Conservation (phyloP, 2,113 vertebrate species). For the Crotalus viridis region DNA sequence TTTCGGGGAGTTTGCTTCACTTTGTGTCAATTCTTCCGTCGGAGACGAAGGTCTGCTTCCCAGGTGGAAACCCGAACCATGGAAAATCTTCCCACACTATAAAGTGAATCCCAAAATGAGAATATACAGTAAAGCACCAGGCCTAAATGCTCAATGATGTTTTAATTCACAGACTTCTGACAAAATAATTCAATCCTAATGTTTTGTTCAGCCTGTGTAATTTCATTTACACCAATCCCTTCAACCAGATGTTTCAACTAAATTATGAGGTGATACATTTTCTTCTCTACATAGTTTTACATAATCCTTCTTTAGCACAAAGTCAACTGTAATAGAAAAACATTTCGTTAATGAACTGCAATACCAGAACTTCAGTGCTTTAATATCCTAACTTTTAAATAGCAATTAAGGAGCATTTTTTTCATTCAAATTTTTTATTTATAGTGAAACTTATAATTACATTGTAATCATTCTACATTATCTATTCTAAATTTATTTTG, state of each 20-base stretch:
- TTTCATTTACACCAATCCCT: background rate
- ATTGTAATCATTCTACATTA: background rate
- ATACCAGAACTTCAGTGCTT: background rate
- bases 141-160: background rate
- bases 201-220: background rate
- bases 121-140: background rate
- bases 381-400: background rate
- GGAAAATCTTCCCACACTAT: background rate
- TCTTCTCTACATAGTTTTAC: background rate
- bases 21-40: too few species aligned
- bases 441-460: background rate
- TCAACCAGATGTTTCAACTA: background rate
- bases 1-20: too few species aligned
- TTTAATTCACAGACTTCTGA: background rate
- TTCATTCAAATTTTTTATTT: background rate
- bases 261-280: background rate
- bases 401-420: background rate
- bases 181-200: background rate
- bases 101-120: background rate
- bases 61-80: too few species aligned
- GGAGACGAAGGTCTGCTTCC: too few species aligned
- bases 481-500: background rate
- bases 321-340: background rate
- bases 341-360: background rate
- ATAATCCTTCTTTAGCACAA: background rate